phyloP scores from a whole-genome alignment of 2,888 invertebrate species.

The Phrixothrix hirtus region DNA sequence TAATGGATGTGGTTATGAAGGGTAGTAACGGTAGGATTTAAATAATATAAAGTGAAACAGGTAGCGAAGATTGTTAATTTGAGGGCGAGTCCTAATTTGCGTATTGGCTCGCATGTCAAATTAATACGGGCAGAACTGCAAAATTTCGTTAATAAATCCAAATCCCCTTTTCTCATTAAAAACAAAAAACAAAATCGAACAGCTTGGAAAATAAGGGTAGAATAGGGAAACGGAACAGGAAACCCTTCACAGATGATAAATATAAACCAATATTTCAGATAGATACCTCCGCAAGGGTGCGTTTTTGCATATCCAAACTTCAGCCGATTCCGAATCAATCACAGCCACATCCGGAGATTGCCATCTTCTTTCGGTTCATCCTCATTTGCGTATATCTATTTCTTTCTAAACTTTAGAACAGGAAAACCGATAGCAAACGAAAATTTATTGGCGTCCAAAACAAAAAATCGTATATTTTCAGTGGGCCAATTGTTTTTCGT shows the following conservation, averaged over 20 bases:
- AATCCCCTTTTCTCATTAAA: slow-evolving; percentile 30
- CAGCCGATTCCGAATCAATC: slow-evolving; percentile 30
- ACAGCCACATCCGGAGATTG: slow-evolving; percentile 20
- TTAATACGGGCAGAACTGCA: slow-evolving; percentile 27
- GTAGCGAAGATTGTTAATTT: slow-evolving; percentile 29
- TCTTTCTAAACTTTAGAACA: slow-evolving; percentile 17
- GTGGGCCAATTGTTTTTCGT: slow-evolving; percentile 39
- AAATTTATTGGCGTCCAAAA: slow-evolving; percentile 46
- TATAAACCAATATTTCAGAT: slow-evolving; percentile 44
- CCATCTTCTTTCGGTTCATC: slow-evolving; percentile 11
- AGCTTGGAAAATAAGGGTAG: slow-evolving; percentile 41
- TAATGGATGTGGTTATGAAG: slow-evolving; percentile 12
- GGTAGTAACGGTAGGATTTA: slow-evolving; percentile 7
- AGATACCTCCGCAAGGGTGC: slow-evolving; percentile 39
- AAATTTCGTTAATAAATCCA: slow-evolving; percentile 32
- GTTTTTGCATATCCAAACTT: slow-evolving; percentile 36
- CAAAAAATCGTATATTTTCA: slow-evolving; percentile 45
- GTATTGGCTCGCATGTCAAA: slow-evolving; percentile 32
- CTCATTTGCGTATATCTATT: slow-evolving; percentile 11
- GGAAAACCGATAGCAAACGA: slow-evolving; percentile 43
- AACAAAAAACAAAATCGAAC: slow-evolving; percentile 40
- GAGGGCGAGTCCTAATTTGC: slow-evolving; percentile 28
- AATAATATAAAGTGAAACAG: slow-evolving; percentile 25
- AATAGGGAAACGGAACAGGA: slow-evolving; percentile 41
- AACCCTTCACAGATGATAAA: slow-evolving; percentile 43